Conservation (phyloP, 2,797 vertebrate genomes). For the Lophius americanus region DNA sequence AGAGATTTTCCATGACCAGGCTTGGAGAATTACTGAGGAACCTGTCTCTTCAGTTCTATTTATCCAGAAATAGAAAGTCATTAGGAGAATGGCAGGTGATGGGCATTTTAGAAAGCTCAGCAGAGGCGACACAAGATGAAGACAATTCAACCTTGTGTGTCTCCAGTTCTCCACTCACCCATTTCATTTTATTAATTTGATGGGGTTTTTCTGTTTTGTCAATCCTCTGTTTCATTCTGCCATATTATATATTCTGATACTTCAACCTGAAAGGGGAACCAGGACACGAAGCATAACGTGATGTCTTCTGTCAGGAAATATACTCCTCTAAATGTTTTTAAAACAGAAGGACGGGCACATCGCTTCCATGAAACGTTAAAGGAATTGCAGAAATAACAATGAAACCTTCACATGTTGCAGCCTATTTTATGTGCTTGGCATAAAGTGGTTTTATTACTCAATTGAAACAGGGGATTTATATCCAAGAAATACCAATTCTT, state of each 20-base stretch:
- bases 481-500: not conserved
- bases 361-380: constrained; percentile 43
- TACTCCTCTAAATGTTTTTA: constrained; percentile 16
- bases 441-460: constrained; percentile 36
- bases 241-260: not conserved
- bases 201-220: constrained; percentile 47
- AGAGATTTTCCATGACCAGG: constrained; percentile 55
- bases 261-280: constrained; percentile 52
- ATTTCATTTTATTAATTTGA: constrained; percentile 44
- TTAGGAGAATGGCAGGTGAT: constrained; percentile 81
- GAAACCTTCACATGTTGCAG: constrained; percentile 45
- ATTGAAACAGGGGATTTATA: constrained; percentile 8
- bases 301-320: constrained; percentile 34
- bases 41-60: constrained; percentile 67
- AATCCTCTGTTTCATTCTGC: constrained; percentile 43
- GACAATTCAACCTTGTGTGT: constrained; percentile 65
- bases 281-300: constrained; percentile 19
- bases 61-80: constrained; percentile 83
- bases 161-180: constrained; percentile 43
- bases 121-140: constrained; percentile 71
- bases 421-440: constrained; percentile 56
- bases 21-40: constrained; percentile 61
- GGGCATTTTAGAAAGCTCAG: constrained; percentile 74
- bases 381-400: constrained; percentile 49
- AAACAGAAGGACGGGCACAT: constrained; percentile 29